phyloP scores from a whole-genome alignment of 2,888 invertebrate species.

The Idaea biselata region DNA sequence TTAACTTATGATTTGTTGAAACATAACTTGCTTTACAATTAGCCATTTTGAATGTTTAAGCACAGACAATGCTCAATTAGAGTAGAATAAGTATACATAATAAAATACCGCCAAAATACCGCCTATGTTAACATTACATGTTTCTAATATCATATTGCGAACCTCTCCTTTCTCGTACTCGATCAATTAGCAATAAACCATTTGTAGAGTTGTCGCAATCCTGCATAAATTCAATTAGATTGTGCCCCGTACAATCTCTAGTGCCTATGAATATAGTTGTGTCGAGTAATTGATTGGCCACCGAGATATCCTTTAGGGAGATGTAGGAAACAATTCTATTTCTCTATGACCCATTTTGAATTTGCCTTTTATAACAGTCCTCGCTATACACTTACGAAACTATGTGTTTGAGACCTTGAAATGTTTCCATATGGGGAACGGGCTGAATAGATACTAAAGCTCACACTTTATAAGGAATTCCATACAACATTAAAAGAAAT shows the following conservation, averaged over 20 bases:
- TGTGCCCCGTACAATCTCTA: constrained; percentile 47
- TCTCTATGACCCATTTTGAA: constrained; percentile 15
- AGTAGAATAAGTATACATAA: constrained; percentile 1
- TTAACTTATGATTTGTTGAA: too few species aligned
- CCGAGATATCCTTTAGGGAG: constrained; percentile 32
- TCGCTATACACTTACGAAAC: too few species aligned
- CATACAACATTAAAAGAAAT: not conserved
- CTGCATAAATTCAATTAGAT: constrained; percentile 73
- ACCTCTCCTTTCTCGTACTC: constrained; percentile 49
- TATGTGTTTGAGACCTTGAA: too few species aligned
- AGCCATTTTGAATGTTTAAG: too few species aligned
- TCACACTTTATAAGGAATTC: too few species aligned
- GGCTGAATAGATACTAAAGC: too few species aligned
- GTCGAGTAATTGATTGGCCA: constrained; percentile 63
- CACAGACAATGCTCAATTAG: constrained; percentile 1
- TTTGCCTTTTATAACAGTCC: too few species aligned
- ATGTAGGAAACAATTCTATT: constrained; percentile 10
- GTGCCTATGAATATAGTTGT: constrained; percentile 52
- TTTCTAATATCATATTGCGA: constrained; percentile 39
- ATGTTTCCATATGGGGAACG: too few species aligned
- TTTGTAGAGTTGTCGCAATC: constrained; percentile 55
- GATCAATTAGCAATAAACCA: constrained; percentile 70
- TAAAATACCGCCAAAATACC: constrained; percentile 3
- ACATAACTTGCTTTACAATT: too few species aligned
- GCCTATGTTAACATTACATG: constrained; percentile 33